Evolutionary conservation across 2,797 vertebrate species (phyloP), one percentile per base, ranked within the genome.

Genomic region (Varecia variegata): DNA sequence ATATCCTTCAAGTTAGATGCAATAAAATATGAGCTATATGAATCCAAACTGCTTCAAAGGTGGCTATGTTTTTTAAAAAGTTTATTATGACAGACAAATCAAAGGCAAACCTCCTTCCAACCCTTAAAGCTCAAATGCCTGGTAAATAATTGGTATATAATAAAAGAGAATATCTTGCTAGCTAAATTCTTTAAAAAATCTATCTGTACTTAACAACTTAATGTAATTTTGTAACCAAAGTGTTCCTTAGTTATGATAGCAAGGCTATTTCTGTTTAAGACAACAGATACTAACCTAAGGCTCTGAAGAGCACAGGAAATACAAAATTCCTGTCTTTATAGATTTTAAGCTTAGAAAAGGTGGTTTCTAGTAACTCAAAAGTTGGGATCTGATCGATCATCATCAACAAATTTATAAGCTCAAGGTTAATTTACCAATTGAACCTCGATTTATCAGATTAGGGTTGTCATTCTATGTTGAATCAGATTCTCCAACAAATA

Each of bases 401-500:
- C 47, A 93, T 35, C 88, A 95, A 84, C 25, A 87, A 70, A 80
- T 79, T 65, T 94, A 82, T 95, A 68, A 88, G 38, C 58, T 96
- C 80, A 82, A 88, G 71, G 27, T 96, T 96, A 92, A 93, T 95
- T 90, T 91, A 93, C 73, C 90, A 94, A 71, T 2, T 80, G 32
- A 81, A 91, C 67, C 94, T 97, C 71, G 38, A 94, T 83, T 73
- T 89, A 54, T 81, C 92, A 90, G 86, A 95, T 92, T 84, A 97
- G 58, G 65, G 68, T 93, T 88, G 35, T 94, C 90, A 95, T 56
- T 95, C 88, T 96, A 62, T 27, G 76, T 77, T 92, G 94, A 97
- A 95, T 97, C 87, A 95, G 80, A 86, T 73, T 96, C 94, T 98
- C 93, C 96, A 83, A 97, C 97, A 95, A 95, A 97, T 83, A 97